Evolutionary conservation across 2,113 vertebrate species (phyloP).

Genomic region (Platysternon megacephalum): DNA sequence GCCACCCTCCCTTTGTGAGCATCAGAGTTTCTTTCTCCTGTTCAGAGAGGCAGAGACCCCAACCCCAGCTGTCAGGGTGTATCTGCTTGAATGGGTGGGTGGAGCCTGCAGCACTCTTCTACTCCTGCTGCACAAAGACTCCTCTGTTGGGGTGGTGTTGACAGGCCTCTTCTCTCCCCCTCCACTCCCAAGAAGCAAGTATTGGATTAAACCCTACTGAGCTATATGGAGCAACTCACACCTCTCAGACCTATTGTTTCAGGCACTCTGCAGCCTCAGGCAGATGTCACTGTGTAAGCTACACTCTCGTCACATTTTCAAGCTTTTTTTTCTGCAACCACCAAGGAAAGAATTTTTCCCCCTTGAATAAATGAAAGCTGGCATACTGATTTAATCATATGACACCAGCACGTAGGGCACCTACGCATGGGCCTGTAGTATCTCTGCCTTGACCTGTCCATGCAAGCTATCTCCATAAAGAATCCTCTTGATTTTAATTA

Average conservation of each 20-base stretch:
- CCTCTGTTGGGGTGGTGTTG: neutral
- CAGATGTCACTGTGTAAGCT: neutral
- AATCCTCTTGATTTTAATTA: neutral
- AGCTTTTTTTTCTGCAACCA: neutral
- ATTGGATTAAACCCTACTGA: neutral
- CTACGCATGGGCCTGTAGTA: neutral
- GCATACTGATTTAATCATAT: accelerated
- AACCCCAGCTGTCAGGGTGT: accelerated
- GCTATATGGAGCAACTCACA: neutral
- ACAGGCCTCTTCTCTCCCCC: neutral
- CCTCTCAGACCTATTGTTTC: neutral
- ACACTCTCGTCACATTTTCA: too few species aligned
- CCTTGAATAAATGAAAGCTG: neutral
- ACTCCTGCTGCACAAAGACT: neutral
- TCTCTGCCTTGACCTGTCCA: neutral
- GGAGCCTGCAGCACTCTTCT: neutral
- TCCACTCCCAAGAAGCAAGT: neutral
- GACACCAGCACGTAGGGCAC: neutral
- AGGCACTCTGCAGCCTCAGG: neutral
- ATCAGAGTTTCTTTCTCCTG: too few species aligned
- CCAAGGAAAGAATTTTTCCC: neutral
- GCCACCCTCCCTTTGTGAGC: too few species aligned
- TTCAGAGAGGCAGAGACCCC: too few species aligned
- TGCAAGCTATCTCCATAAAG: neutral
- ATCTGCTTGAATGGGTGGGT: neutral